Conservation (phyloP, 2,888 invertebrate genomes). For the Rhaphigaster nebulosa region DNA sequence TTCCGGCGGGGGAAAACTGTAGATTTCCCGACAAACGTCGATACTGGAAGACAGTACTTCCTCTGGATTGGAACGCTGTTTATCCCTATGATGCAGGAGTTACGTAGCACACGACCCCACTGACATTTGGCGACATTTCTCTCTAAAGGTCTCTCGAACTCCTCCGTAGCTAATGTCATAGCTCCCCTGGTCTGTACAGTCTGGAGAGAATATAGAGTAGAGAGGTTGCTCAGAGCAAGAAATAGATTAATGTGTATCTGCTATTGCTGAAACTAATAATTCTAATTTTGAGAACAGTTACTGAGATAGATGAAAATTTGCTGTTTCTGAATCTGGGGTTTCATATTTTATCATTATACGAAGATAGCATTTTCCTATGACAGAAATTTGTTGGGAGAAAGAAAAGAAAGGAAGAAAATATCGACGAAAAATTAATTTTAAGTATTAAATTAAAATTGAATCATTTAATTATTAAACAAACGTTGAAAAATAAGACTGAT, state of each 20-base stretch:
- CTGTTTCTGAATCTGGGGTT: too few species aligned
- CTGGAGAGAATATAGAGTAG: not conserved
- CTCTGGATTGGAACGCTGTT: not conserved
- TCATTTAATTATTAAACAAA: too few species aligned
- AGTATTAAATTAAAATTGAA: too few species aligned
- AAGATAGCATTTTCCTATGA: too few species aligned
- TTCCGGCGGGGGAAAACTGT: not conserved
- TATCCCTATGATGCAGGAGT: not conserved
- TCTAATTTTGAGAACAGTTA: too few species aligned
- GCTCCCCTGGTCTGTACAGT: not conserved
- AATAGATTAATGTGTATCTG: not conserved
- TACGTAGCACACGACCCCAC: not conserved
- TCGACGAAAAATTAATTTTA: too few species aligned
- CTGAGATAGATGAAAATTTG: too few species aligned
- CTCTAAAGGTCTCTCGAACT: slow-evolving; percentile 7
- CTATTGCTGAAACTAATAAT: not conserved
- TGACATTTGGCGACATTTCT: slow-evolving; percentile 49
- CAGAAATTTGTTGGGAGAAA: too few species aligned
- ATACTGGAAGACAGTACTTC: not conserved
- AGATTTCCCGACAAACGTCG: not conserved
- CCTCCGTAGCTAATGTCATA: not conserved
- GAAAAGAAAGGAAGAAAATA: too few species aligned
- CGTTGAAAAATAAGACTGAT: too few species aligned
- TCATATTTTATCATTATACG: too few species aligned
- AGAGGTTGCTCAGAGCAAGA: not conserved